Evolutionary conservation across 2,888 invertebrate genomes (phyloP).

Genomic region (Nowickia ferox): DNA sequence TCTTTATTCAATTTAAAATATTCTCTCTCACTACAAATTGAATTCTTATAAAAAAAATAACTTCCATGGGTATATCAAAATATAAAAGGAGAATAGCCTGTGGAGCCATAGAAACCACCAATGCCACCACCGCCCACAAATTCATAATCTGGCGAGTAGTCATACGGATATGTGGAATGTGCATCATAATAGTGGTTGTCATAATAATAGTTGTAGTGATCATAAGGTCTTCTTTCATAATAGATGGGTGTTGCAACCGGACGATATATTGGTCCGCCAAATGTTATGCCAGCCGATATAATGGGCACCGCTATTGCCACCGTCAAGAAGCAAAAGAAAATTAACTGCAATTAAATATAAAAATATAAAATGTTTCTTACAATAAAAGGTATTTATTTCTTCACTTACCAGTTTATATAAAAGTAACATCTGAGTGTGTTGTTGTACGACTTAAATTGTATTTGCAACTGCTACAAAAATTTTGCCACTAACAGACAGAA

Average conservation of each 20-base stretch:
- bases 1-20: constrained; percentile 46
- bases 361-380: not conserved
- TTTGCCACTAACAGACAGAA: not conserved
- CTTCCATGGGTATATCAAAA: not conserved
- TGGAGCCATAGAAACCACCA: constrained; percentile 43
- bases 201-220: constrained; percentile 38
- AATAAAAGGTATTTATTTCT: not conserved
- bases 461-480: constrained; percentile 50
- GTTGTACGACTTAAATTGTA: constrained; percentile 20
- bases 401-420: constrained; percentile 55
- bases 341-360: constrained; percentile 43
- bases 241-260: constrained; percentile 47
- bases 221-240: constrained; percentile 60
- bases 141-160: constrained; percentile 31
- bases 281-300: constrained; percentile 67
- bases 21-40: constrained; percentile 60
- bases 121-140: constrained; percentile 54
- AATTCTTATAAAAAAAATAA: not conserved
- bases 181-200: constrained; percentile 46
- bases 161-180: constrained; percentile 30
- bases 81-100: constrained; percentile 49
- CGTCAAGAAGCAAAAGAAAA: constrained; percentile 36
- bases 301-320: constrained; percentile 44
- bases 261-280: constrained; percentile 59
- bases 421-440: constrained; percentile 22